Percentiles rank a stretch among this genome's conserved stretches.
Conservation (phyloP, 2,888 invertebrate species). For the Tetramorium bicarinatum region DNA sequence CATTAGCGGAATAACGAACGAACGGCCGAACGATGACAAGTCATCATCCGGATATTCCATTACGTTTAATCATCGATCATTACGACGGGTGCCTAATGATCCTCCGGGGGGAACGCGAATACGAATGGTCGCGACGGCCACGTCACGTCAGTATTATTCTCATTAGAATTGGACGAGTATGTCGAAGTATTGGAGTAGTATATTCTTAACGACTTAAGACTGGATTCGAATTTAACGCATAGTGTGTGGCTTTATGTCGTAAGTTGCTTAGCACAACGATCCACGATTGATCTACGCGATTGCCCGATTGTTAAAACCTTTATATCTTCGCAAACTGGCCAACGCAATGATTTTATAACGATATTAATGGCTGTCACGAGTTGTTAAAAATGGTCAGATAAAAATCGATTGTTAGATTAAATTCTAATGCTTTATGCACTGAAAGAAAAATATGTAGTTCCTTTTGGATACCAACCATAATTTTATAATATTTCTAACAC, state of each 20-base stretch:
- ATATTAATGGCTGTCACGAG: slow-evolving; percentile 1
- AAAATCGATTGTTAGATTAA: neutral
- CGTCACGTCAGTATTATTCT: slow-evolving; percentile 74
- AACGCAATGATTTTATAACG: slow-evolving; percentile 12
- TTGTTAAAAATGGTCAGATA: neutral
- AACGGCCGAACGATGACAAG: slow-evolving; percentile 13
- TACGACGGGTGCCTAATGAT: slow-evolving; percentile 38
- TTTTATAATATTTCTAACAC: no score
- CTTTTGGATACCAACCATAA: no score
- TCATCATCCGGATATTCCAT: slow-evolving; percentile 46
- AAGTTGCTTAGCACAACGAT: slow-evolving; percentile 23
- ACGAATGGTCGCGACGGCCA: slow-evolving; percentile 26
- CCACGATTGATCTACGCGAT: slow-evolving; percentile 26
- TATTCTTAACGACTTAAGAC: slow-evolving; percentile 63
- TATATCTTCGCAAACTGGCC: neutral
- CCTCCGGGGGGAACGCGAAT: neutral
- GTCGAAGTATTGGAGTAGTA: slow-evolving; percentile 63
- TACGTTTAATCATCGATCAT: slow-evolving; percentile 49
- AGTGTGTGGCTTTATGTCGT: neutral
- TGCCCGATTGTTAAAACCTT: neutral
- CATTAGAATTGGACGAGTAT: slow-evolving; percentile 64
- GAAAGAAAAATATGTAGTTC: no score
- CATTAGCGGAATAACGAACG: slow-evolving; percentile 33
- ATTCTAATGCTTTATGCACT: neutral
- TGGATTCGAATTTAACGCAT: slow-evolving; percentile 65